These are phyloP conservation scores for Hipposideros larvatus DNA, from an alignment of 2,797 vertebrate genomes.

Conservation along the genomic window DNA sequence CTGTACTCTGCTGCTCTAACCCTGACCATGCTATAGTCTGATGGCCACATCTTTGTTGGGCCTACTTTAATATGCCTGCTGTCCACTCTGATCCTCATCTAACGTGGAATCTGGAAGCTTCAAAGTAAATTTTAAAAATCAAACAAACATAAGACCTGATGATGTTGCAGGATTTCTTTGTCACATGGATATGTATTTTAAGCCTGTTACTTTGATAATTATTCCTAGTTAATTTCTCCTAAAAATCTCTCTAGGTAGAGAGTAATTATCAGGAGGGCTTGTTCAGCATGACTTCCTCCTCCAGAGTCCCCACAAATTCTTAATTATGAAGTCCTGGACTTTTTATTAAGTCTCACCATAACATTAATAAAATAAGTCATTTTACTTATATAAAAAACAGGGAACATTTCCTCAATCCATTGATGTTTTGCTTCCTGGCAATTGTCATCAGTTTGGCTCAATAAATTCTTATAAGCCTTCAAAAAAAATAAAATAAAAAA, in stretches of 20 bases:
- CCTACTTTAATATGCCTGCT: neutral
- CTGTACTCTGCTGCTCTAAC: neutral
- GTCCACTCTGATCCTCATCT: neutral
- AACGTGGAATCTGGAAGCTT: neutral
- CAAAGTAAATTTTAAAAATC: neutral
- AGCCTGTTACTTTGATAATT: neutral
- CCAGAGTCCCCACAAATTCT: neutral
- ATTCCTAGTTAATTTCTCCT: neutral
- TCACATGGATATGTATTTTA: neutral
- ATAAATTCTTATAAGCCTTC: too few relatives aligned
- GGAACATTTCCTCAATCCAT: too few relatives aligned
- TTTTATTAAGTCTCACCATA: neutral
- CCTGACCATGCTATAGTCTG: neutral
- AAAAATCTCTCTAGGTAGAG: neutral
- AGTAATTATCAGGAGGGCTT: neutral
- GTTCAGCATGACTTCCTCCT: neutral
- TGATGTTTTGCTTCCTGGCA: too few relatives aligned
- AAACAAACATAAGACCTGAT: neutral
- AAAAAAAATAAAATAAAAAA: too few relatives aligned
- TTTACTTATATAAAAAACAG: too few relatives aligned
- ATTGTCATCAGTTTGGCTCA: too few relatives aligned
- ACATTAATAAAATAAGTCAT: neutral
- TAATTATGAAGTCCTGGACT: neutral
- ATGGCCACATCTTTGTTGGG: too few relatives aligned
- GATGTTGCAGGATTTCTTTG: neutral